Evolutionary conservation across 2,113 vertebrate genomes (phyloP), one percentile per base, ranked within the genome.

Genomic region (Semicossyphus pulcher): DNA sequence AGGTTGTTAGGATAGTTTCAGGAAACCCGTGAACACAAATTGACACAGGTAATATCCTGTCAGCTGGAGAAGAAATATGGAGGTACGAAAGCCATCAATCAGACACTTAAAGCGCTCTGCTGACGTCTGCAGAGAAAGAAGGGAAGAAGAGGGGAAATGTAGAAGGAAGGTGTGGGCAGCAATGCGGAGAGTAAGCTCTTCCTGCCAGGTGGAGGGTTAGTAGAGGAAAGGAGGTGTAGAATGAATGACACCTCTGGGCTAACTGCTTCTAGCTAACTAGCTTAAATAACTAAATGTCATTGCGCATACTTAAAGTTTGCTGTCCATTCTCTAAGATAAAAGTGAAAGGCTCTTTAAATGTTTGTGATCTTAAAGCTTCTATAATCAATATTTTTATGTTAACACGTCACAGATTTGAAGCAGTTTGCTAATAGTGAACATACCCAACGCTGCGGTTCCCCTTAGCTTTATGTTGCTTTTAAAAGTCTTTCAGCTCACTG

Each of bases 1-100:
- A 74, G 75, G 82, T 73, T 85, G 81, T 83, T 82, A 36, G 68
- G 75, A 47, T 70, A 73, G 73, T 90, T 92, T 88, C 54, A 45
- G 86, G 79, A 88, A 91, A 85, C 86, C 61, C 76, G 86, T 90
- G 89, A 91, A 92, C 85, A 84, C 76, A n/a, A 4, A 20, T 21
- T 80, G 86, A 85, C 58, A 47, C 61, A 54, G 21, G 84, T 88
- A 84, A 91, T 89, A 69, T 90, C 62, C 81, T 59, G 83, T 86
- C 86, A 89, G 51, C 36, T 41, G 52, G 73, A 2, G n/a, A 78
- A 87, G 89, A 91, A 76, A 83, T 90, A 89, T 82, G 76, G n/a
- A 88, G 76, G 76, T 54, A 21, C 11, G 36, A 47, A 36, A 45
- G 72, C 54, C 21, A 86, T 92, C 81, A 86, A 81, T 91, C 86